Evolutionary conservation across 2,113 vertebrate genomes (phyloP), one percentile per base, ranked within the genome.

Genomic region (Mionectes macconnelli): DNA sequence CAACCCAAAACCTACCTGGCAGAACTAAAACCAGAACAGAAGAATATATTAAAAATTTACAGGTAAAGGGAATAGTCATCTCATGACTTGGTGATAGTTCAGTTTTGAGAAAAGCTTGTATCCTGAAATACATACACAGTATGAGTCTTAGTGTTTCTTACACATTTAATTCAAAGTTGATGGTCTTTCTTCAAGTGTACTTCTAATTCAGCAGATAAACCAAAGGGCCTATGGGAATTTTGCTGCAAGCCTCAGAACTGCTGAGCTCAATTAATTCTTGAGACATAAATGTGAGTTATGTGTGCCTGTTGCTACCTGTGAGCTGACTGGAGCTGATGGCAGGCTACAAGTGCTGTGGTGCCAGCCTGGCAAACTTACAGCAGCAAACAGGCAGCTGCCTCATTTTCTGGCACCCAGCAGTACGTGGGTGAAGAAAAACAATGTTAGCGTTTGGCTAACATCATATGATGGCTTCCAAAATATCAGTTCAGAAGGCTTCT

Each of bases 361-460:
- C 89, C 92, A 89, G 79, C 40, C 77, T 91, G 92, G 63, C 8
- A 2, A 47, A 31, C 9, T 75, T 84, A 67, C 50, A 84, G 47
- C 33, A 55, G 73, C 45, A 88, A 57, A 62, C 56, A 70, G 68
- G 85, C 80, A 94, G 72, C 69, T 87, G 87, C 81, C 56, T 94
- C 19, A 5, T 83, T 93, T 91, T 87, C 82, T 91, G 87, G 52
- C 84, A 93, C 33, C 56, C 78, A 92, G 75, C 47, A 89, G 63
- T 47, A 79, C 50, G 79, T 93, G 84, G 80, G 91, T 19, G 77
- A 96, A 74, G 62, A 84, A 91, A 92, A 96, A 95, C 87, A 96
- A 94, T 81, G 84, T 90, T 96, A 91, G 63, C 3, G 0, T 95
- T 94, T 89, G 75, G 91, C 89, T 63, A 92, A 59, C 82, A 45